Percentiles rank a stretch among this genome's conserved stretches.
These are phyloP conservation scores for Campoletis sonorensis DNA, from an alignment of 1,140 invertebrate genomes.

Conservation along the genomic window DNA sequence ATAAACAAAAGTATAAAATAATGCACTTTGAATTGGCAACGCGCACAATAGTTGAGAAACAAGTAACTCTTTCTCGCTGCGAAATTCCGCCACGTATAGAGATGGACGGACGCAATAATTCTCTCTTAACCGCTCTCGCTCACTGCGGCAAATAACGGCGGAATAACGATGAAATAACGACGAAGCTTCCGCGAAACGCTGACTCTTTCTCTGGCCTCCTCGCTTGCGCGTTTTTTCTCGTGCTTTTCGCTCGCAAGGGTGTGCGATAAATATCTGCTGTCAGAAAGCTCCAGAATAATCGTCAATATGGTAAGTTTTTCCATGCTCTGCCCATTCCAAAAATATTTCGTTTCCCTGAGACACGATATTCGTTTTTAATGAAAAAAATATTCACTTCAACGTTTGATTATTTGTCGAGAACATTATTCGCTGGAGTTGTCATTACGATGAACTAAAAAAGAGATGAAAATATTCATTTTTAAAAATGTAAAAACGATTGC, in stretches of 20 bases:
- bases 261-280: constrained; percentile 56
- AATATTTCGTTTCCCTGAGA: constrained; percentile 28
- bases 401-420: too few species aligned
- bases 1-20: not conserved
- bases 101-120: constrained; percentile 60
- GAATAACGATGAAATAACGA: constrained; percentile 67
- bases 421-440: too few species aligned
- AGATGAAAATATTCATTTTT: too few species aligned
- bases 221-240: not conserved
- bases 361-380: constrained; percentile 52
- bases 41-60: not conserved
- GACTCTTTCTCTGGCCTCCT: not conserved
- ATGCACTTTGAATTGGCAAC: not conserved
- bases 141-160: constrained; percentile 58
- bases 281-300: constrained; percentile 16
- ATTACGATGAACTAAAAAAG: too few species aligned
- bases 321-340: not conserved
- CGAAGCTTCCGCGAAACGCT: constrained; percentile 55
- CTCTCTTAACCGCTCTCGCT: constrained; percentile 57
- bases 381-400: too few species aligned
- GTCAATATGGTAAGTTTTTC: not conserved
- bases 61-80: not conserved
- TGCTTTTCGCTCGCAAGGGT: constrained; percentile 28
- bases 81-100: constrained; percentile 17
- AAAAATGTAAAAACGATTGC: too few species aligned